phyloP scores from a whole-genome alignment of 2,113 vertebrate species.

The Heteronetta atricapilla region DNA sequence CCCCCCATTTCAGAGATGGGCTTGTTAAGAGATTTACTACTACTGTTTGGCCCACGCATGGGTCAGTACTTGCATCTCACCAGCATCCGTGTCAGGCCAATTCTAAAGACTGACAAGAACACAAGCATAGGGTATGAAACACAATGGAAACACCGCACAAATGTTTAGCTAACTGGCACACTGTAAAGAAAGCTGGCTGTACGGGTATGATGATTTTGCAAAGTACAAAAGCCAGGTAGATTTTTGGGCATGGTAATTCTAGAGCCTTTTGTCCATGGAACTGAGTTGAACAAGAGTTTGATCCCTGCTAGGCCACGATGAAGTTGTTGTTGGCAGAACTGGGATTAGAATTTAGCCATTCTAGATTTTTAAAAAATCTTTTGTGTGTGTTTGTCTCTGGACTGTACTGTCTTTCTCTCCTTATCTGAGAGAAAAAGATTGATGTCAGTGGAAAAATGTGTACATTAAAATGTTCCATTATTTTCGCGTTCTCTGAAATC shows the following conservation, averaged over 20 bases:
- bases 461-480: neutral
- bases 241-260: neutral
- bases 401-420: neutral
- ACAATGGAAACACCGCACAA: neutral
- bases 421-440: neutral
- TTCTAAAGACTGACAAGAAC: neutral
- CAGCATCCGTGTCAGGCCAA: neutral
- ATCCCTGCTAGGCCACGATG: accelerated
- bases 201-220: neutral
- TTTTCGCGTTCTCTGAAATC: neutral
- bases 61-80: neutral
- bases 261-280: neutral
- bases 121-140: neutral
- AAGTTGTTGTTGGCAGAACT: neutral
- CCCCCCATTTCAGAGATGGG: neutral
- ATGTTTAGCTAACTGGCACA: neutral
- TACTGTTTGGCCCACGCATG: neutral
- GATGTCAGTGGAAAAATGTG: neutral
- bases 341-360: neutral
- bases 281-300: neutral
- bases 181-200: neutral
- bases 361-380: neutral
- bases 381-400: neutral
- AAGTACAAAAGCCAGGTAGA: neutral
- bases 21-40: neutral